phyloP scores from a whole-genome alignment of 2,113 vertebrate genomes.

The Grammomys dolichurus region DNA sequence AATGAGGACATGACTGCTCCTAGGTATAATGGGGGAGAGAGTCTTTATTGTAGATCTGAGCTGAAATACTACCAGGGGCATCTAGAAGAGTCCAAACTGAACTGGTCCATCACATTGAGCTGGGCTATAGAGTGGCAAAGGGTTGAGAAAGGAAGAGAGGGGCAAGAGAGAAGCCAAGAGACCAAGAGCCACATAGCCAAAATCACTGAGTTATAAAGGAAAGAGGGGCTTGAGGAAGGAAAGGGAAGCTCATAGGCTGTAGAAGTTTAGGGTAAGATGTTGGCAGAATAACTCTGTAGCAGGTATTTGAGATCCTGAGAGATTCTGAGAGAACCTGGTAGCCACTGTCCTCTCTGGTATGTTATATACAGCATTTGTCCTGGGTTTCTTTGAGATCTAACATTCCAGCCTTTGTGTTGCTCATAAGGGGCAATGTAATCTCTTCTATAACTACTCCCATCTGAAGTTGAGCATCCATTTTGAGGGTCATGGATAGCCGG shows the following conservation, averaged over 20 bases:
- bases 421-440: not conserved
- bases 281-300: not conserved
- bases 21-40: not conserved
- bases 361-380: not conserved
- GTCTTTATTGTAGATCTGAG: not conserved
- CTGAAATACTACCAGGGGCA: not conserved
- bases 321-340: not conserved
- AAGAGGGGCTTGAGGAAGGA: not conserved
- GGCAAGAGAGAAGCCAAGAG: not conserved
- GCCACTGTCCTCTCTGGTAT: not conserved
- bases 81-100: not conserved
- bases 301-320: not conserved
- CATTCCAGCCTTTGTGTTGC: not conserved
- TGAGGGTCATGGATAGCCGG: not conserved
- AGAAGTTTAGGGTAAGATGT: not conserved
- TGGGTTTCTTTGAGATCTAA: not conserved
- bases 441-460: not conserved
- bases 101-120: not conserved
- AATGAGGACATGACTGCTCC: not conserved
- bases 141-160: not conserved
- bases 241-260: not conserved
- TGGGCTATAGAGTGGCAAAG: too few relatives aligned
- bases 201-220: not conserved
- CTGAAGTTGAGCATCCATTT: not conserved
- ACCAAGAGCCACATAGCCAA: not conserved